Evolutionary conservation across 2,797 vertebrate species (phyloP).

Genomic region (Poecilia picta): DNA sequence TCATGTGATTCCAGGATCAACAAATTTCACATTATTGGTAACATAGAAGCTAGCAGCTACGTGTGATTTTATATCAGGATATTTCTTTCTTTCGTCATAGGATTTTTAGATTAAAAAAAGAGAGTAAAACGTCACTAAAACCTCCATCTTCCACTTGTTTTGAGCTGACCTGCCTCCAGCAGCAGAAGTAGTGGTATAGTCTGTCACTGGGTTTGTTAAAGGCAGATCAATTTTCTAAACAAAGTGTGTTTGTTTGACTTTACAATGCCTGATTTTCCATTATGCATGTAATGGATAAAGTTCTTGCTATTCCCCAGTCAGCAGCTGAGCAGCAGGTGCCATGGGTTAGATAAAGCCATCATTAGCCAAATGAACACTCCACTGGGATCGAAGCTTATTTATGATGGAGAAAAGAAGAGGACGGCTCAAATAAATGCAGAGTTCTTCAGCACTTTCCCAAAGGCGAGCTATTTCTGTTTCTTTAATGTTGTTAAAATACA

Average conservation of each 20-base stretch:
- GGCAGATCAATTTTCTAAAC: not conserved
- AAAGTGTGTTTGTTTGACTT: not conserved
- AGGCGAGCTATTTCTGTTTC: conserved; percentile 72
- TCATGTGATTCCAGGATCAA: too few relatives aligned
- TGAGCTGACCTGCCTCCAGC: not conserved
- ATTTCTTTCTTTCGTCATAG: not conserved
- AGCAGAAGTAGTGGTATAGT: not conserved
- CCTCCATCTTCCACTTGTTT: not conserved
- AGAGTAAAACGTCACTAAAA: not conserved
- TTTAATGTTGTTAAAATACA: not conserved
- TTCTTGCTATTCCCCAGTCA: conserved; percentile 73
- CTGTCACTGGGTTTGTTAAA: not conserved
- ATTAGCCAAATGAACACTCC: conserved; percentile 90
- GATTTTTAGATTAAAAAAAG: not conserved
- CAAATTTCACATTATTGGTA: not conserved
- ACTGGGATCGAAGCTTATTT: conserved; percentile 85
- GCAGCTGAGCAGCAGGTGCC: conserved; percentile 83
- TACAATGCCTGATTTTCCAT: not conserved
- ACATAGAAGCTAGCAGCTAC: not conserved
- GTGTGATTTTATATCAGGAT: not conserved
- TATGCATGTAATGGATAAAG: not conserved
- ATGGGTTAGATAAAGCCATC: conserved; percentile 86
- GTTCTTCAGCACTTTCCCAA: conserved; percentile 87
- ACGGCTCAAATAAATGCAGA: conserved; percentile 81
- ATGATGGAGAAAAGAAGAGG: conserved; percentile 87